These are phyloP conservation scores for Pelodiscus sinensis DNA, from an alignment of 2,113 vertebrate genomes.

Conservation along the genomic window DNA sequence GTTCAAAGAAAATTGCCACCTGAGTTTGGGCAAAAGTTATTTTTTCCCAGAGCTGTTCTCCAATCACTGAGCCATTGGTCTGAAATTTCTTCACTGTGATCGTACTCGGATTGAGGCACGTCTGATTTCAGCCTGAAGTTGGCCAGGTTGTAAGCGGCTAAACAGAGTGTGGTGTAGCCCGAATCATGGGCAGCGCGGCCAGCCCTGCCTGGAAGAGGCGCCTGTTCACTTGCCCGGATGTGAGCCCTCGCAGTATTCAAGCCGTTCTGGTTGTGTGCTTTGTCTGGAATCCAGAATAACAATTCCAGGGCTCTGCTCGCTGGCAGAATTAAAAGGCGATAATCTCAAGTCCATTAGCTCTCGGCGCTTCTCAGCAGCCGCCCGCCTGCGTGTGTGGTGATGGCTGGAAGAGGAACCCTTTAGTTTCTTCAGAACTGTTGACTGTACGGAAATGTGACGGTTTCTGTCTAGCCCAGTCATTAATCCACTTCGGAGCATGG, in stretches of 20 bases:
- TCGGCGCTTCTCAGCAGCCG: not conserved
- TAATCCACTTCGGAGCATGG: not conserved
- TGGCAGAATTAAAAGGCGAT: not conserved
- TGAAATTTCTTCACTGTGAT: not conserved
- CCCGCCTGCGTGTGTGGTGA: accelerated
- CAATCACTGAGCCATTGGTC: not conserved
- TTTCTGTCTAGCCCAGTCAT: accelerated
- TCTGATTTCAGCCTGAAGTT: not conserved
- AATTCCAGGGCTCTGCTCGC: not conserved
- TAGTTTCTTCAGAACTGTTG: accelerated
- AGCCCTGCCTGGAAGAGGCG: not conserved
- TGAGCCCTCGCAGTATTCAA: accelerated
- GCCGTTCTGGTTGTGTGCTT: not conserved
- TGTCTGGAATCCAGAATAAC: too few species aligned
- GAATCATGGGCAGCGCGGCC: not conserved
- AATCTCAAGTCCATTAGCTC: not conserved
- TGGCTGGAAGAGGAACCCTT: not conserved
- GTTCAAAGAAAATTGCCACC: not conserved
- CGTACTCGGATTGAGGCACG: not conserved
- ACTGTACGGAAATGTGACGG: not conserved
- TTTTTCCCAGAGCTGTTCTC: conserved; percentile 16
- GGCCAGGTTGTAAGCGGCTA: not conserved
- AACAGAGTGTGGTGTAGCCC: not conserved
- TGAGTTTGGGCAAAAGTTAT: not conserved
- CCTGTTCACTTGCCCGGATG: accelerated